A percentile compares a stretch with the other conserved stretches of the same genome.
phyloP scores from a whole-genome alignment of 2,888 invertebrate species.

The Druceiella hillmani region DNA sequence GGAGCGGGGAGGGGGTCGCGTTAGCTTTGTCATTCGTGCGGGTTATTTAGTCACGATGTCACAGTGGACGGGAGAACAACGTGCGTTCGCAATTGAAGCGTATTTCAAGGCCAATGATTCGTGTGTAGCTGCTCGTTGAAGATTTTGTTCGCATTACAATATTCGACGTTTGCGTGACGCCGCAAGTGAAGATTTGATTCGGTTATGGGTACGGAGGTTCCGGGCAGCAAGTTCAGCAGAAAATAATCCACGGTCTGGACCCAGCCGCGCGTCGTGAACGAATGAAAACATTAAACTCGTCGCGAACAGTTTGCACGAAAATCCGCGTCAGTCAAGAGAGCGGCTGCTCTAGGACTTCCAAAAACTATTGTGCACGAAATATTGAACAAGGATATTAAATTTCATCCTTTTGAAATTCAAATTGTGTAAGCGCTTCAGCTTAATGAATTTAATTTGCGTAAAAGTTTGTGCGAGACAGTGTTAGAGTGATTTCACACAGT shows the following conservation, averaged over 20 bases:
- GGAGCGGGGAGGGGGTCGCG: too few relatives aligned
- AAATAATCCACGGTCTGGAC: constrained; percentile 16
- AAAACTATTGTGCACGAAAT: too few relatives aligned
- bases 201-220: constrained; percentile 15
- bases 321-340: constrained; percentile 17
- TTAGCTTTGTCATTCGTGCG: too few relatives aligned
- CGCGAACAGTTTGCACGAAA: constrained; percentile 13
- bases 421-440: constrained; percentile 21
- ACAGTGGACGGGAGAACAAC: too few relatives aligned
- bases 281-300: constrained; percentile 17
- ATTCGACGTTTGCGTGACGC: too few relatives aligned
- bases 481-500: constrained; percentile 19
- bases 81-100: too few relatives aligned
- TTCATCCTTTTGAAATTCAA: constrained; percentile 20
- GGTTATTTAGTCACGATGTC: too few relatives aligned
- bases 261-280: constrained; percentile 15
- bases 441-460: constrained; percentile 17
- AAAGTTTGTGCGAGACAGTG: constrained; percentile 17
- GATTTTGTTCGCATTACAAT: too few relatives aligned
- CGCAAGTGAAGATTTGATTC: too few relatives aligned
- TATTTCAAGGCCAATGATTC: too few relatives aligned
- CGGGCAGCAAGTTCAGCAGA: constrained; percentile 10
- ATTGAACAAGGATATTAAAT: constrained; percentile 17
- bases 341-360: too few relatives aligned
- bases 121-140: too few relatives aligned